Evolutionary conservation across 2,113 vertebrate genomes (phyloP), one percentile per base, ranked within the genome.

Genomic region (Hippolais icterina): DNA sequence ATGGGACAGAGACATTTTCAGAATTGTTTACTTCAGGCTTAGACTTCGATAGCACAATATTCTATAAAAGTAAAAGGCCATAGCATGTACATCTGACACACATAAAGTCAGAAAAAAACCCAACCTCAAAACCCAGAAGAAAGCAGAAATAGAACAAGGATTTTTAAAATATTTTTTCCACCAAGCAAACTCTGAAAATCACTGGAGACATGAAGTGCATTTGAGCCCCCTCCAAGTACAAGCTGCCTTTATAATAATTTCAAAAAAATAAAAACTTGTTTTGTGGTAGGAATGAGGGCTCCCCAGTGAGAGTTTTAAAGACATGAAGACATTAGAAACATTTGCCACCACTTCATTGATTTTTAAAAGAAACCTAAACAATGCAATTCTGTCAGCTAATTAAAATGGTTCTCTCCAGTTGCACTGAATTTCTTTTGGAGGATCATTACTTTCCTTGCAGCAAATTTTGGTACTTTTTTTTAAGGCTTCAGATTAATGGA

Each of bases 311-410:
- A 91, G 35, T 59, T 89, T 91, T 95, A 84, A 94, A 88, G 70
- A 82, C 78, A 33, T 50, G 35, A 81, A 94, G 71, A 66, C 59
- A 83, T 78, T 33, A 77, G 64, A 72, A 91, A 93, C 54, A 47
- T 85, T 97, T 96, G 94, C 81, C 96, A 65, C 68, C 87, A 88
- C 79, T 89, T 94, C 84, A 89, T 79, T 97, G 96, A 96, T 92
- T 97, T 97, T 97, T 96, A 96, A 95, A 97, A 96, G 96, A 94
- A 94, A 95, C 44, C 88, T 89, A 93, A 97, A 96, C 8, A 95
- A 89, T 39, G 87, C 92, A 88, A 90, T 97, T 97, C 90, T 91
- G 83, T 93, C 63, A 89, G 75, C 94, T 98, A 97, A 98, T 98
- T 98, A 97, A 96, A 97, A 93, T 77, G 89, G 83, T 88, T 95